These are phyloP conservation scores for Hemitrygon akajei DNA, from an alignment of 2,797 vertebrate species.

Conservation along the genomic window DNA sequence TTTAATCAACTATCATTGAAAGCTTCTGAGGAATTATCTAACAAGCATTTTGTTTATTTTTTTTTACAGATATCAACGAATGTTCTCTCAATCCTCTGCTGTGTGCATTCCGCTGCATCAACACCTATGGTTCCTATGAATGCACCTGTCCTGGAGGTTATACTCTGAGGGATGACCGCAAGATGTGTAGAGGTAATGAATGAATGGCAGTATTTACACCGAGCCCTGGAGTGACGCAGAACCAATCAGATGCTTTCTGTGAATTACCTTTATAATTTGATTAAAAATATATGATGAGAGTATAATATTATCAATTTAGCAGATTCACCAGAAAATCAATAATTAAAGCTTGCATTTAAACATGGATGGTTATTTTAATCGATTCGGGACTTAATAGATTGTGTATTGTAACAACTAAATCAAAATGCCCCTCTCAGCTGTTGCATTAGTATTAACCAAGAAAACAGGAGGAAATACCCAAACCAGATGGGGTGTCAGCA, in stretches of 20 bases:
- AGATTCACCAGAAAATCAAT: not conserved
- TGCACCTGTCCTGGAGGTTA: constrained; percentile 87
- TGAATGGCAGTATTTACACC: not conserved
- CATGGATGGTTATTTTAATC: not conserved
- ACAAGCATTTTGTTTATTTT: not conserved
- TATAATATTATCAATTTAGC: not conserved
- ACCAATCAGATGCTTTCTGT: not conserved
- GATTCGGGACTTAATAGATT: not conserved
- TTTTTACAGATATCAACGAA: constrained; percentile 78
- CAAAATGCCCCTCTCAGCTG: not conserved
- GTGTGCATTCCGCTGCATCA: constrained; percentile 90
- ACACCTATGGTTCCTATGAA: constrained; percentile 84
- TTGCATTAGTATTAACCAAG: not conserved
- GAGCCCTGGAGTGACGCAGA: not conserved
- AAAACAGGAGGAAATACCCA: not conserved
- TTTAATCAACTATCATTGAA: not conserved
- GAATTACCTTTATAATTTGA: not conserved
- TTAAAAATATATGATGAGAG: not conserved
- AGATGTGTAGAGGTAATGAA: constrained; percentile 83
- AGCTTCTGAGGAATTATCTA: not conserved
- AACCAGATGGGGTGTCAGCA: not conserved
- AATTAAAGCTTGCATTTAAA: not conserved
- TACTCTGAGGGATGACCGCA: constrained; percentile 74
- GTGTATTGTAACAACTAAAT: not conserved
- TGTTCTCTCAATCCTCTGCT: constrained; percentile 82